Evolutionary conservation across 2,113 vertebrate species (phyloP).

Genomic region (Macrotis lagotis): DNA sequence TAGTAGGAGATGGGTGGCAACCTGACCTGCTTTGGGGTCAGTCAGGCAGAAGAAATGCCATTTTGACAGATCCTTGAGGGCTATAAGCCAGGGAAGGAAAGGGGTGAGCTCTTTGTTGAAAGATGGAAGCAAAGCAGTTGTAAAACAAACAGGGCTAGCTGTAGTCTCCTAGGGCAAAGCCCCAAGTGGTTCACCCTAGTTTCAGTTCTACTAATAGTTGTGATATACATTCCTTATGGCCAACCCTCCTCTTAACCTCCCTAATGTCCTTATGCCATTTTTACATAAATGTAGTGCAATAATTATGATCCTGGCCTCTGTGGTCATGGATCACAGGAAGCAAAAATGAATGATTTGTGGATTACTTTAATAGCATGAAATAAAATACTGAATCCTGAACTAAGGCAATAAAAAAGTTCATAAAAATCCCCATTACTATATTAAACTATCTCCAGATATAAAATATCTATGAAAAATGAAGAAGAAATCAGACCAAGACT

Average conservation of each 20-base stretch:
- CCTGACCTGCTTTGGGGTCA: background rate
- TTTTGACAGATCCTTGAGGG: background rate
- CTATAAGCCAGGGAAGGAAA: background rate
- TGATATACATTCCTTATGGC: background rate
- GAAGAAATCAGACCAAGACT: background rate
- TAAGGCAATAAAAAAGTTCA: slow-evolving; percentile 17
- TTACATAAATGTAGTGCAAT: background rate
- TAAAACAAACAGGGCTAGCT: background rate
- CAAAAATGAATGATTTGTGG: background rate
- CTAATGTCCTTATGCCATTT: background rate
- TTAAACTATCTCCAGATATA: background rate
- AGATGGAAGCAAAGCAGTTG: background rate
- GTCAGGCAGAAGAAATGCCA: background rate
- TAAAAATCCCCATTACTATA: background rate
- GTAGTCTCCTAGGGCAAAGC: background rate
- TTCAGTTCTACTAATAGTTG: background rate
- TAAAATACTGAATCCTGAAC: background rate
- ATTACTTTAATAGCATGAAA: background rate
- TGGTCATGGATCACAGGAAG: background rate
- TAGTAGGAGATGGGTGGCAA: no score
- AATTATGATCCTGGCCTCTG: background rate
- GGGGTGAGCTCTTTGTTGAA: background rate
- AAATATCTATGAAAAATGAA: background rate
- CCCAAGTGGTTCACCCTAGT: background rate
- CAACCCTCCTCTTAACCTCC: background rate